Percentiles rank a stretch among this genome's conserved stretches.
Evolutionary conservation across 2,888 invertebrate genomes (phyloP).

Genomic region (Lamproptera curius): DNA sequence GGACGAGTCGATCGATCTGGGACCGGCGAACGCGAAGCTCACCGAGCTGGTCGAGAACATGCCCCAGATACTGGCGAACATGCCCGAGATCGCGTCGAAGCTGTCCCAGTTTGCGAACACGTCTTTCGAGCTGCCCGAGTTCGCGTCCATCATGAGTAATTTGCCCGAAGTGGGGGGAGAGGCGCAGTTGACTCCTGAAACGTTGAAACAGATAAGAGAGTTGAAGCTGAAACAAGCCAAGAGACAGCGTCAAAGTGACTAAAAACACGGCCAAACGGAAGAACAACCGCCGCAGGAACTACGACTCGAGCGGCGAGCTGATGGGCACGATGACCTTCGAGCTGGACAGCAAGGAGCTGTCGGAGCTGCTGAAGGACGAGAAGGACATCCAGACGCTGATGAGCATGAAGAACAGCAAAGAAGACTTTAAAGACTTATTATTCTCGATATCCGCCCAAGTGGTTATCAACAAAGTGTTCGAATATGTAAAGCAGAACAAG

Average conservation of each 20-base stretch:
- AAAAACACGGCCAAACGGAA: constrained; percentile 68
- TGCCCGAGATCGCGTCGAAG: constrained; percentile 65
- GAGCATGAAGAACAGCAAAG: constrained; percentile 51
- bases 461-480: constrained; percentile 61
- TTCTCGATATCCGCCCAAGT: constrained; percentile 64
- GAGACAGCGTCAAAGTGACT: constrained; percentile 64
- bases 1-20: constrained; percentile 47
- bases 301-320: constrained; percentile 39
- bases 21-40: constrained; percentile 50
- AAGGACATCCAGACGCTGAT: constrained; percentile 50
- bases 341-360: constrained; percentile 55
- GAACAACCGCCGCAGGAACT: constrained; percentile 51
- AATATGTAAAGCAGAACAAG: constrained; percentile 57
- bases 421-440: constrained; percentile 56
- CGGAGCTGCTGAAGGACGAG: constrained; percentile 54
- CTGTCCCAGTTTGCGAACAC: constrained; percentile 59
- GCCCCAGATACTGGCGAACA: constrained; percentile 67
- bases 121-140: constrained; percentile 61
- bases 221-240: constrained; percentile 56
- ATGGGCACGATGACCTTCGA: constrained; percentile 58
- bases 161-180: constrained; percentile 60
- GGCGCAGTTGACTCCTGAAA: constrained; percentile 66
- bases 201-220: constrained; percentile 67
- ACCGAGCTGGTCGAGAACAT: constrained; percentile 62
- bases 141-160: constrained; percentile 61